phyloP scores from a whole-genome alignment of 2,113 vertebrate species.

The Manacus vitellinus region DNA sequence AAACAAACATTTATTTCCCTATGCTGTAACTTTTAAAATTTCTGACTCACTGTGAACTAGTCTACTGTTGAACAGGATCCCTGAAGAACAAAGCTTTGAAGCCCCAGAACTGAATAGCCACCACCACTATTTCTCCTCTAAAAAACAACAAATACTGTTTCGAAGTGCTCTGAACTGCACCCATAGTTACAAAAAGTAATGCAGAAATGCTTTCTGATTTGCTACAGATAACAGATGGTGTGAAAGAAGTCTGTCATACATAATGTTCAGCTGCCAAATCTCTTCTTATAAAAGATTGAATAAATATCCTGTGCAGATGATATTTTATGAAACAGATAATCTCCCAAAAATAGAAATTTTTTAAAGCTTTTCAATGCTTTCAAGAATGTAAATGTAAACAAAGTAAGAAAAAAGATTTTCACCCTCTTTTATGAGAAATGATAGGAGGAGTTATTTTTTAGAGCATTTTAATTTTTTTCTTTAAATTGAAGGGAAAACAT shows the following conservation, averaged over 20 bases:
- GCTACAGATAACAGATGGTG: conserved; percentile 51
- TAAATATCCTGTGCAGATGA: conserved; percentile 26
- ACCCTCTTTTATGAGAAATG: neutral
- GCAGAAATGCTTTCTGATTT: conserved; percentile 34
- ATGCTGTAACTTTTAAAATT: neutral
- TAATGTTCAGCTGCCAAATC: conserved; percentile 51
- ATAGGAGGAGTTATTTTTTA: neutral
- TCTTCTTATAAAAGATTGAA: conserved; percentile 45
- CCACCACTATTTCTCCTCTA: neutral
- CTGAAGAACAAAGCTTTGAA: neutral
- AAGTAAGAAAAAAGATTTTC: neutral
- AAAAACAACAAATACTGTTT: neutral
- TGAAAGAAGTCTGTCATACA: conserved; percentile 42
- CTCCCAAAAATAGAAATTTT: conserved; percentile 1
- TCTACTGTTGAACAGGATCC: neutral
- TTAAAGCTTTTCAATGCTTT: neutral
- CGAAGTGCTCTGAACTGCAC: neutral
- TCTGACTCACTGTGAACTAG: neutral
- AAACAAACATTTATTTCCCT: neutral
- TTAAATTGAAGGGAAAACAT: neutral
- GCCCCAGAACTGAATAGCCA: neutral
- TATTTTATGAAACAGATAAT: conserved; percentile 54
- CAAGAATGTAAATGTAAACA: conserved; percentile 1
- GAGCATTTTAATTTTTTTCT: neutral
- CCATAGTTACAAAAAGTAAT: neutral